Evolutionary conservation across 2,797 vertebrate genomes (phyloP).

Genomic region (Muscicapa comitata): DNA sequence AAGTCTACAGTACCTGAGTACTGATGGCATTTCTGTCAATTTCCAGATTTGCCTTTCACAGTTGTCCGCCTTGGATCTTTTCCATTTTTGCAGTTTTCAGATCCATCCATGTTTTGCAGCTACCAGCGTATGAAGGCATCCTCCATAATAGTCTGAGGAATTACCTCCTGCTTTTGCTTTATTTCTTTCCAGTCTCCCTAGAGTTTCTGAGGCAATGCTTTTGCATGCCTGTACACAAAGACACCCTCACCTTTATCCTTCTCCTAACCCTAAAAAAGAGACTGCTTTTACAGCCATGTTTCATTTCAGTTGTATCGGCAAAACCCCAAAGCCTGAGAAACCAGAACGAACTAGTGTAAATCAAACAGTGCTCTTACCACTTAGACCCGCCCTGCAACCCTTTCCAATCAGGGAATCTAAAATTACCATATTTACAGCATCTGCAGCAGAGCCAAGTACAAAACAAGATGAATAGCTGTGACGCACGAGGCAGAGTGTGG

Average conservation of each 20-base stretch:
- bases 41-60: neutral
- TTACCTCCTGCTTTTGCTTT: neutral
- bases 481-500: conserved; percentile 65
- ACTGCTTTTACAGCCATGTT: neutral
- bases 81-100: neutral
- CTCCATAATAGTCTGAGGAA: neutral
- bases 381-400: conserved; percentile 50
- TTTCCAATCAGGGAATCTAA: conserved; percentile 78
- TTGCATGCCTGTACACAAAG: neutral
- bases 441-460: conserved; percentile 73
- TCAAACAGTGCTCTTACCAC: conserved; percentile 57
- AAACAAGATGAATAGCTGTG: conserved; percentile 78
- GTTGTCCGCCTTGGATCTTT: neutral
- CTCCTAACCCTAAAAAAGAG: neutral
- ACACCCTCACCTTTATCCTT: neutral
- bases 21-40: neutral
- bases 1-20: neutral
- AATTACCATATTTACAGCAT: conserved; percentile 79
- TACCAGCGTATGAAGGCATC: neutral
- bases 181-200: neutral
- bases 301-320: neutral
- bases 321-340: conserved; percentile 26
- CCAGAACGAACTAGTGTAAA: conserved; percentile 39
- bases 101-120: neutral
- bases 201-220: neutral